Percentiles rank a stretch among this genome's conserved stretches.
Evolutionary conservation across 2,113 vertebrate genomes (phyloP).

Genomic region (Syrrhaptes paradoxus): DNA sequence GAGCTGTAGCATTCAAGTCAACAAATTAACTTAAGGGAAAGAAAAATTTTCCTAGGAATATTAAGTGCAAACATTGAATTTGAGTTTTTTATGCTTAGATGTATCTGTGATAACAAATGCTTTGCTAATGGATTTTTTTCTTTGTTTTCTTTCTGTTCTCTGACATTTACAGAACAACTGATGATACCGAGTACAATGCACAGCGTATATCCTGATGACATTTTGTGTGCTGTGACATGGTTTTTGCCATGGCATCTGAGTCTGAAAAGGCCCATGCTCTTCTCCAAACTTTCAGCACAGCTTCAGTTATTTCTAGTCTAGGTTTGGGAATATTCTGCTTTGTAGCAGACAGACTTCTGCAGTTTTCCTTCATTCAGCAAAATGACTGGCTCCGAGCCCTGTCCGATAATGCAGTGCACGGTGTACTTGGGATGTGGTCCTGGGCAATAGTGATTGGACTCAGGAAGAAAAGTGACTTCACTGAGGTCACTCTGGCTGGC

Average conservation of each 20-base stretch:
- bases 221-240: neutral
- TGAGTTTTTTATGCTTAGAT: neutral
- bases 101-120: neutral
- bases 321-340: conserved; percentile 90
- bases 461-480: conserved; percentile 89
- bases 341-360: conserved; percentile 83
- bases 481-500: conserved; percentile 89
- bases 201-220: conserved; percentile 4
- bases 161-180: conserved; percentile 53
- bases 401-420: conserved; percentile 88
- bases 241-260: conserved; percentile 85
- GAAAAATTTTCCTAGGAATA: neutral
- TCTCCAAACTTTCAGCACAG: conserved; percentile 89
- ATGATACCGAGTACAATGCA: conserved; percentile 9
- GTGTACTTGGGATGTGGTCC: conserved; percentile 91
- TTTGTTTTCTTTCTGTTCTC: conserved; percentile 17
- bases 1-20: neutral
- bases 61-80: neutral
- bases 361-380: conserved; percentile 84
- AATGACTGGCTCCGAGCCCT: conserved; percentile 88
- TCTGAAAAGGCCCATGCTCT: conserved; percentile 88
- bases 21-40: neutral
- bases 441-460: conserved; percentile 92
- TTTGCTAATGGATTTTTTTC: neutral
- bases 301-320: conserved; percentile 86